Percentiles rank a stretch among this genome's conserved stretches.
Evolutionary conservation across 1,140 invertebrate genomes (phyloP).

Genomic region (Mylabris phalerata): DNA sequence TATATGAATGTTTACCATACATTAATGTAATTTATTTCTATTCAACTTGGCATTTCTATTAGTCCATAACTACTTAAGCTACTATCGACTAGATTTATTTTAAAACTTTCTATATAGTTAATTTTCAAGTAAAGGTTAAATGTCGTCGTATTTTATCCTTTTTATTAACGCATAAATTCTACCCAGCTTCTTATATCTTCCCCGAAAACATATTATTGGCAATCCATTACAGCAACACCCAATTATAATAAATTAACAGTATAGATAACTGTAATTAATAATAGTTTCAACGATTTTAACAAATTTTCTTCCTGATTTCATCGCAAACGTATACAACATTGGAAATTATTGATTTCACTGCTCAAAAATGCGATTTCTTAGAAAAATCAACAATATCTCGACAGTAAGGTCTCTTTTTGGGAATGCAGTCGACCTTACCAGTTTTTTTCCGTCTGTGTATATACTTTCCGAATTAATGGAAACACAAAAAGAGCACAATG

Average conservation of each 20-base stretch:
- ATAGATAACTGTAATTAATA: no score
- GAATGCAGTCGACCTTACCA: no score
- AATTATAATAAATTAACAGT: conserved; percentile 7
- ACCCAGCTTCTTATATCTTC: conserved; percentile 22
- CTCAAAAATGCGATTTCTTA: no score
- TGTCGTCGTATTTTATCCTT: conserved; percentile 31
- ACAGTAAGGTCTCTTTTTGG: no score
- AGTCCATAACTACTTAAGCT: conserved; percentile 39
- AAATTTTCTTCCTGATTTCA: no score
- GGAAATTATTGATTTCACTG: no score
- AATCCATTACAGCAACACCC: conserved; percentile 8
- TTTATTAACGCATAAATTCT: conserved; percentile 28
- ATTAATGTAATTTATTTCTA: conserved; percentile 44
- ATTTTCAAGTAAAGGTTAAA: conserved; percentile 31
- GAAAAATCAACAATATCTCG: no score
- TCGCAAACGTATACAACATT: no score
- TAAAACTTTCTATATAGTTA: conserved; percentile 33
- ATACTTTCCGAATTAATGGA: no score
- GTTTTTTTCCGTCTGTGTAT: no score
- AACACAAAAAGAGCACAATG: no score
- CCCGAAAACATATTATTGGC: conserved; percentile 23
- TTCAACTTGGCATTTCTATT: conserved; percentile 43
- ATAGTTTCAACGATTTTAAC: no score
- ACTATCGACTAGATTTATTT: conserved; percentile 31
- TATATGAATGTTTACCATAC: conserved; percentile 45